Evolutionary conservation across 2,113 vertebrate genomes (phyloP).

Genomic region (Pseudopodoces humilis): DNA sequence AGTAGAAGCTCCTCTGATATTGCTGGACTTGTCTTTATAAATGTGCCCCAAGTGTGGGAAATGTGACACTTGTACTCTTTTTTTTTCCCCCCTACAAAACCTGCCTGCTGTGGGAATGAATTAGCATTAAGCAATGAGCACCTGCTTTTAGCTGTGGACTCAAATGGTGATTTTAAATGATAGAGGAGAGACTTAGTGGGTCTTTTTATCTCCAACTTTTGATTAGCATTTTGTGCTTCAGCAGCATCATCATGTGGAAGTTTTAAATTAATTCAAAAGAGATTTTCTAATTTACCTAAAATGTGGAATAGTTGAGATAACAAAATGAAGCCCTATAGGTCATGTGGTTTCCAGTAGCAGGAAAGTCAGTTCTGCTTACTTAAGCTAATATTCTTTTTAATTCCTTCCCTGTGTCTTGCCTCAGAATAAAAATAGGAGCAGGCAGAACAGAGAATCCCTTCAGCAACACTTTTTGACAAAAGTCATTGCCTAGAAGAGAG

Average conservation of each 20-base stretch:
- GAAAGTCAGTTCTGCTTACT: conserved; percentile 57
- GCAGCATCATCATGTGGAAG: conserved; percentile 7
- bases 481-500: neutral
- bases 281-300: conserved; percentile 59
- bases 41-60: neutral
- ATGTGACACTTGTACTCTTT: neutral
- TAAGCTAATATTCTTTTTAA: conserved; percentile 43
- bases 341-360: conserved; percentile 21
- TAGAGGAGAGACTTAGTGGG: neutral
- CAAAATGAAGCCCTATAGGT: conserved; percentile 37
- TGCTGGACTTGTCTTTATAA: neutral
- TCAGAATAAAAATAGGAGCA: conserved; percentile 12
- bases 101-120: neutral
- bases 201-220: conserved; percentile 44
- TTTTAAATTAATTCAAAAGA: conserved; percentile 56
- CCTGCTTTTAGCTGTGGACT: neutral
- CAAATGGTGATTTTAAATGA: conserved; percentile 2
- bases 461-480: neutral
- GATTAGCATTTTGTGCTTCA: conserved; percentile 51
- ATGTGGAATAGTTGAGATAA: conserved; percentile 62
- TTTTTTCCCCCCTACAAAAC: fast-evolving
- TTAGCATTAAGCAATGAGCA: neutral
- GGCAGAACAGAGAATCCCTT: neutral
- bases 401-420: conserved; percentile 5
- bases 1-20: neutral